These are phyloP conservation scores for Simalia tracyae DNA, from an alignment of 2,797 vertebrate species.

Conservation along the genomic window DNA sequence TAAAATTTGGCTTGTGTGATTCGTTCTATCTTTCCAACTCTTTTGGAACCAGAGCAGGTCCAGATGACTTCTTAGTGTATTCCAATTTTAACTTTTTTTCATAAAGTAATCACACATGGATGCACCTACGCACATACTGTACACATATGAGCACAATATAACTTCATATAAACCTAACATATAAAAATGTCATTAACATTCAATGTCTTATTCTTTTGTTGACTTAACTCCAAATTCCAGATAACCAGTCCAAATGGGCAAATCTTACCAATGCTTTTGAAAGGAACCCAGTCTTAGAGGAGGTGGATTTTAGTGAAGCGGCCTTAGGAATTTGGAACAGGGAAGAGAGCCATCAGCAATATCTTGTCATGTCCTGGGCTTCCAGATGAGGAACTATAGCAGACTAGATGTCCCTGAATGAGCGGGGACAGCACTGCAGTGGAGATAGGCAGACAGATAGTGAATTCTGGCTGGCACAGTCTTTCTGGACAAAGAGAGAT, in stretches of 20 bases:
- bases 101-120: background rate
- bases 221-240: background rate
- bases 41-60: too few relatives aligned
- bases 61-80: background rate
- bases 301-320: background rate
- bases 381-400: background rate
- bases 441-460: background rate
- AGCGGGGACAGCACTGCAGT: background rate
- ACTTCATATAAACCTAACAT: background rate
- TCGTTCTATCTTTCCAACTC: background rate
- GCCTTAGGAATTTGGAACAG: background rate
- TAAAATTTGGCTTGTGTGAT: background rate
- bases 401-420: too few relatives aligned
- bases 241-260: background rate
- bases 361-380: background rate
- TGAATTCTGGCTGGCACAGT: background rate
- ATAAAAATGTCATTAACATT: background rate
- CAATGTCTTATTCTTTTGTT: background rate
- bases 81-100: background rate
- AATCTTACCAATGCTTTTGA: background rate
- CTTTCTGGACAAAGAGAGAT: background rate
- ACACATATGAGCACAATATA: background rate
- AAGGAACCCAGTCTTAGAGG: background rate
- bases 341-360: background rate
- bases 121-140: background rate